phyloP scores from a whole-genome alignment of 2,797 vertebrate genomes.

The Platalea minor region DNA sequence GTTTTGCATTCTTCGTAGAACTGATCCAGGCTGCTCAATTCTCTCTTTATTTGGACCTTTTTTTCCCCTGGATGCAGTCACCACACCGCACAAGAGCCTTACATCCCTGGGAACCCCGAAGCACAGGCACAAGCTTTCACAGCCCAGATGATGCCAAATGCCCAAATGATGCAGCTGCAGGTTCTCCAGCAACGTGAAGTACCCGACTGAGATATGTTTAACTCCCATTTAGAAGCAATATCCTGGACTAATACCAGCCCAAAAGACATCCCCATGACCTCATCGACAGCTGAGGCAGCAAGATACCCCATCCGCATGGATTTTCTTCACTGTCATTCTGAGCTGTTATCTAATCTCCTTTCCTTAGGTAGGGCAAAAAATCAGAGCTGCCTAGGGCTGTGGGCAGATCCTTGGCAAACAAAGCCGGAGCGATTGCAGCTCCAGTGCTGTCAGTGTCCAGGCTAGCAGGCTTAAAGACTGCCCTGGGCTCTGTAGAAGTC shows the following conservation, averaged over 20 bases:
- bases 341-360: background rate
- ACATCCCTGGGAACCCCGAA: background rate
- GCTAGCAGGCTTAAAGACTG: background rate
- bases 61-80: background rate
- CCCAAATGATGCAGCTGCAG: background rate
- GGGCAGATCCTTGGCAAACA: background rate
- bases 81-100: background rate
- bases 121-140: background rate
- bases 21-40: background rate
- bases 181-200: background rate
- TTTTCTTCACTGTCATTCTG: background rate
- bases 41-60: constrained; percentile 14
- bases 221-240: background rate
- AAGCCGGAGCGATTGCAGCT: background rate
- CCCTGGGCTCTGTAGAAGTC: background rate
- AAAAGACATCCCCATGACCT: background rate
- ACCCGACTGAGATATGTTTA: background rate
- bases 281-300: constrained; percentile 12
- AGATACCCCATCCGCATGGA: background rate
- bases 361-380: background rate
- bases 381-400: background rate
- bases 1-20: constrained; percentile 45
- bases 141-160: background rate
- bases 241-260: background rate
- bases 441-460: background rate